phyloP scores from a whole-genome alignment of 2,113 vertebrate genomes.

The Psittacula cyanocephala region DNA sequence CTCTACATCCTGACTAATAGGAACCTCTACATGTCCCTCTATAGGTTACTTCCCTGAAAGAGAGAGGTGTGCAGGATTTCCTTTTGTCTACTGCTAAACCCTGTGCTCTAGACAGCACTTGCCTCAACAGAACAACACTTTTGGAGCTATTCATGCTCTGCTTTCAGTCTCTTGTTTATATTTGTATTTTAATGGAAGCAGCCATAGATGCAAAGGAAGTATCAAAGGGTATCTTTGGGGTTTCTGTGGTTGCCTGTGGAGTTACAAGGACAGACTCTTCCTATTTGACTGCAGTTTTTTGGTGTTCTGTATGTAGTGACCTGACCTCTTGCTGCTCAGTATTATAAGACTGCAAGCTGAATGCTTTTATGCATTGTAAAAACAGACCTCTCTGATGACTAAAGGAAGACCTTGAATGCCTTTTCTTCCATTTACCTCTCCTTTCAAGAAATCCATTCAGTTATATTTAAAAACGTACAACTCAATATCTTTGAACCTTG shows the following conservation, averaged over 20 bases:
- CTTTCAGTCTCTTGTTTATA: not conserved
- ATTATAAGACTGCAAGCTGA: not conserved
- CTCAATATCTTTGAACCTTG: not conserved
- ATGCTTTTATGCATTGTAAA: not conserved
- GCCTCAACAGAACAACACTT: fast-evolving
- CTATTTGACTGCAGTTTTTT: not conserved
- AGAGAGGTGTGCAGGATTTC: not conserved
- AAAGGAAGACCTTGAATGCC: not conserved
- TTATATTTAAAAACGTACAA: not conserved
- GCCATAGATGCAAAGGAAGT: not conserved
- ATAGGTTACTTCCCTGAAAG: not conserved
- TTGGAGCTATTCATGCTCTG: not conserved
- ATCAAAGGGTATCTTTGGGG: not conserved
- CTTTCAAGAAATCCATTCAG: not conserved
- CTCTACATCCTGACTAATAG: not conserved
- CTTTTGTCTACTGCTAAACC: not conserved
- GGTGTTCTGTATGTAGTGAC: not conserved
- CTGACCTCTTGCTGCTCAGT: not conserved
- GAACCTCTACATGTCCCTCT: not conserved
- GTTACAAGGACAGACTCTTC: not conserved
- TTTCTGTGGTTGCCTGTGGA: not conserved
- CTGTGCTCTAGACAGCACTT: not conserved
- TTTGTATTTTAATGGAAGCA: not conserved
- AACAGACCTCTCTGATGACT: not conserved
- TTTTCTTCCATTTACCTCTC: not conserved